Percentiles rank a stretch among this genome's conserved stretches.
These are phyloP conservation scores for Orthonychiurus folsomi DNA, from an alignment of 2,888 invertebrate genomes.

Conservation along the genomic window DNA sequence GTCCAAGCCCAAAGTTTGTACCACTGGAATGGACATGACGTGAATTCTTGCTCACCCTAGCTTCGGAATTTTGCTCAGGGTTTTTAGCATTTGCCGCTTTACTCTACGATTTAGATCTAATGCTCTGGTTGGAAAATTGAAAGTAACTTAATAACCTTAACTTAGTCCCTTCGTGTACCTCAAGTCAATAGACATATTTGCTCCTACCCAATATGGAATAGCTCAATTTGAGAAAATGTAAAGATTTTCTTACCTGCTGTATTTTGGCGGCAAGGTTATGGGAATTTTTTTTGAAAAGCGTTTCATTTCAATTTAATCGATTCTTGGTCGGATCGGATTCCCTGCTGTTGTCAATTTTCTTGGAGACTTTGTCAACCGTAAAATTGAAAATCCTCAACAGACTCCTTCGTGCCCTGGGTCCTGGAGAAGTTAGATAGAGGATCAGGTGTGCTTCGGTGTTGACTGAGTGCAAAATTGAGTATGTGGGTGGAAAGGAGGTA, in stretches of 20 bases:
- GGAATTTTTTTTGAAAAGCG: background rate
- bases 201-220: background rate
- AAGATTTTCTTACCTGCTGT: background rate
- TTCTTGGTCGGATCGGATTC: background rate
- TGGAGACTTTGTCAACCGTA: background rate
- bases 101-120: too few species aligned
- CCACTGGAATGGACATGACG: too few species aligned
- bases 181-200: too few species aligned
- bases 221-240: background rate
- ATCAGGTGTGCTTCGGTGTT: background rate
- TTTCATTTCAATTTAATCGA: conserved; percentile 1
- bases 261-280: background rate
- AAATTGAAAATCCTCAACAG: background rate
- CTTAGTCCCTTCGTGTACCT: too few species aligned
- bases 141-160: background rate
- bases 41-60: too few species aligned
- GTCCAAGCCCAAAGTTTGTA: too few species aligned
- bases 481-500: too few species aligned
- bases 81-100: too few species aligned
- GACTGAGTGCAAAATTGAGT: background rate
- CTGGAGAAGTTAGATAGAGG: background rate
- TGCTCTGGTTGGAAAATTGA: too few species aligned
- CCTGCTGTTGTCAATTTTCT: background rate
- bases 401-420: background rate
- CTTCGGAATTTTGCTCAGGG: too few species aligned